These are phyloP conservation scores for Crypturellus undulatus DNA, from an alignment of 2,113 vertebrate genomes.

Conservation along the genomic window DNA sequence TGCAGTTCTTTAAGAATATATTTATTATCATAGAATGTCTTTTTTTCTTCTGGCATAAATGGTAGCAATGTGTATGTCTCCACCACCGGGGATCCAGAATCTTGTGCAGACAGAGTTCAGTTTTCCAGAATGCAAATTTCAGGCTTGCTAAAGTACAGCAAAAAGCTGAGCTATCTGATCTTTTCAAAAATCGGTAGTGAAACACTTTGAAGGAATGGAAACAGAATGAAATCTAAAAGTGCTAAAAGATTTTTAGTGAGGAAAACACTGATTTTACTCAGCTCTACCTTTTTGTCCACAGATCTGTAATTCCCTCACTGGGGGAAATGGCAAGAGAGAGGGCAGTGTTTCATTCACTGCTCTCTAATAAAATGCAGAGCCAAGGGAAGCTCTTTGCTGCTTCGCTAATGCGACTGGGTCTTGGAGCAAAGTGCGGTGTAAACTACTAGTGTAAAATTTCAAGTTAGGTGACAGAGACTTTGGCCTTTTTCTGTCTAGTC, in stretches of 20 bases:
- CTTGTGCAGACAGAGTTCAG: not conserved
- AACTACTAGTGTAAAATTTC: not conserved
- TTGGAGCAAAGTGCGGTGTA: not conserved
- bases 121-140: not conserved
- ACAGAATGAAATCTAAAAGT: not conserved
- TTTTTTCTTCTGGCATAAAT: not conserved
- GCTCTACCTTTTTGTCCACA: not conserved
- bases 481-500: not conserved
- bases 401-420: too few relatives aligned
- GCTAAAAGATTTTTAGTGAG: not conserved
- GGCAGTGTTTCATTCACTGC: not conserved
- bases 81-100: not conserved
- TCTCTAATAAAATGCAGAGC: not conserved
- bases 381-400: too few relatives aligned
- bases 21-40: not conserved
- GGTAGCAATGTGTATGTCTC: rapidly evolving
- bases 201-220: not conserved
- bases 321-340: not conserved
- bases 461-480: not conserved
- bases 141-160: rapidly evolving
- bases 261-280: not conserved
- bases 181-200: not conserved
- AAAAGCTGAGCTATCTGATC: not conserved
- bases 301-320: not conserved
- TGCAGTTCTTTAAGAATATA: not conserved